phyloP scores from a whole-genome alignment of 2,113 vertebrate genomes.

The Hypanus sabinus region DNA sequence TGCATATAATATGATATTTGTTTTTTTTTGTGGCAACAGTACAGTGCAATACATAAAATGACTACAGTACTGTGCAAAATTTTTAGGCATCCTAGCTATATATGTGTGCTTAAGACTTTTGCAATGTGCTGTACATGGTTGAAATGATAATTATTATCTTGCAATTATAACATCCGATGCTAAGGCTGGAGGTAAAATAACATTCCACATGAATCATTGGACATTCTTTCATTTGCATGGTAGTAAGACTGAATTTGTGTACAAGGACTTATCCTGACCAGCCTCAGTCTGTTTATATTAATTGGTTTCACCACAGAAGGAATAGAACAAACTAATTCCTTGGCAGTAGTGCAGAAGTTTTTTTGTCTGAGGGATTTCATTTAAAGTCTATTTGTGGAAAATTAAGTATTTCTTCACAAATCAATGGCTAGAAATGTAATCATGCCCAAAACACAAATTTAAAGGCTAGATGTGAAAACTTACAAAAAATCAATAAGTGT shows the following conservation, averaged over 20 bases:
- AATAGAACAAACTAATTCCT: not conserved
- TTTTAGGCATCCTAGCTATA: no score
- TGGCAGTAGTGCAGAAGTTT: not conserved
- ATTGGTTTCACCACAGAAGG: not conserved
- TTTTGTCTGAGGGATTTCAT: not conserved
- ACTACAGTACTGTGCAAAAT: no score
- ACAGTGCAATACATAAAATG: no score
- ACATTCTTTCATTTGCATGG: conserved; percentile 14
- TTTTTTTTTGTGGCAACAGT: no score
- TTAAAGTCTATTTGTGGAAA: conserved; percentile 28
- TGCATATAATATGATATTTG: no score
- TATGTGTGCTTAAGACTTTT: no score
- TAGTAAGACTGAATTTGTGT: not conserved
- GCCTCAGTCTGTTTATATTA: not conserved
- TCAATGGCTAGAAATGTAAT: conserved; percentile 21
- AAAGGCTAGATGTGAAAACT: not conserved
- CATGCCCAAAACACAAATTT: conserved; percentile 16
- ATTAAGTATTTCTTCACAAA: not conserved
- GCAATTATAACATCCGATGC: not conserved
- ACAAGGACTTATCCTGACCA: not conserved
- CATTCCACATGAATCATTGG: not conserved
- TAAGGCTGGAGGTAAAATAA: not conserved
- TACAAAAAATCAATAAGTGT: conserved; percentile 28
- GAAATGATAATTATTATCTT: not conserved
- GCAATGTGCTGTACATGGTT: not conserved